These are phyloP conservation scores for Ataeniobius toweri DNA, from an alignment of 2,797 vertebrate genomes.

Conservation along the genomic window DNA sequence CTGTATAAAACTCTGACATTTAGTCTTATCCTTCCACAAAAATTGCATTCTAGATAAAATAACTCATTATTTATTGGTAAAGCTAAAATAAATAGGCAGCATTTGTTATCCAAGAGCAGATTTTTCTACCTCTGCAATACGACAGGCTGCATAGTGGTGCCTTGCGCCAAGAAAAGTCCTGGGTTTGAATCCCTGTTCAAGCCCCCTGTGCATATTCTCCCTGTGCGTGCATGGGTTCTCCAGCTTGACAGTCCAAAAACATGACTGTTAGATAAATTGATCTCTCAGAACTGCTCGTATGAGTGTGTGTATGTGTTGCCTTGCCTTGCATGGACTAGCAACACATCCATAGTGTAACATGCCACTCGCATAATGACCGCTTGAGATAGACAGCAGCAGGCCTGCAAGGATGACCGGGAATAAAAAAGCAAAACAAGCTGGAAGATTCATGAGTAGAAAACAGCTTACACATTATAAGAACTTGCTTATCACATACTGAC, in stretches of 20 bases:
- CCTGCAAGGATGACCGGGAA: background rate
- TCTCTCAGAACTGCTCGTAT: background rate
- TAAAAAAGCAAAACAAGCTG: background rate
- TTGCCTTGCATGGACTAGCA: background rate
- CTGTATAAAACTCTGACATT: slow-evolving; percentile 31
- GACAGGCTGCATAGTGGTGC: background rate
- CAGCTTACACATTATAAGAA: background rate
- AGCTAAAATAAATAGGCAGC: background rate
- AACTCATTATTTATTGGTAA: background rate
- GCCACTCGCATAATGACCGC: background rate
- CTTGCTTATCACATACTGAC: background rate
- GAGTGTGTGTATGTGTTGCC: background rate
- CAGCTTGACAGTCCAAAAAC: background rate
- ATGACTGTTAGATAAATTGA: background rate
- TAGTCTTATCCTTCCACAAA: background rate
- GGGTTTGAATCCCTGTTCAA: background rate
- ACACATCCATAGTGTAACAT: background rate
- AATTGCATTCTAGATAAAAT: slow-evolving; percentile 12
- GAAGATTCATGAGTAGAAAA: background rate
- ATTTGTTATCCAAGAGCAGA: background rate
- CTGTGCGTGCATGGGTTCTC: background rate
- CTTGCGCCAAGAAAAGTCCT: background rate
- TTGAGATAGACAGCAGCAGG: background rate
- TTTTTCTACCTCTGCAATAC: background rate
- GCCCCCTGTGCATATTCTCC: background rate